Base-by-base conservation (phyloP, 2,888 invertebrate genomes). In the Trisateles emortualis region DNA sequence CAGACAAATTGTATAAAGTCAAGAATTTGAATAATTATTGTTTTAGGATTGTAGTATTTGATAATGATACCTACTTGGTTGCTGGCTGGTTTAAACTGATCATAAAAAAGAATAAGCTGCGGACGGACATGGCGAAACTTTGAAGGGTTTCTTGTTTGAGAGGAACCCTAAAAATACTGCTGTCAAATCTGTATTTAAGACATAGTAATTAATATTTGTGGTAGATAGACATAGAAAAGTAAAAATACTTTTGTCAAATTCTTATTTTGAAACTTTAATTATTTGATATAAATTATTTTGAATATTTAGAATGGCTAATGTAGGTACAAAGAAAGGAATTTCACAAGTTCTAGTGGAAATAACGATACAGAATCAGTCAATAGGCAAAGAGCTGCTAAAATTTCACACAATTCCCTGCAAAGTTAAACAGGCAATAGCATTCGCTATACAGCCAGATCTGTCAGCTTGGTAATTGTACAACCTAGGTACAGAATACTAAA, bases 1-100 rank as follows among this genome's bases (percentile, higher is more conserved):
- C 61, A 73, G 74, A 74, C 71, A 70, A 71, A 71, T 73, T 59
- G 59, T 66, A 62, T 40, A 59, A 57, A 73, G 59, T 64, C 42
- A 42, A 49, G 32, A 59, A 50, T 66, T 61, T 48, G 52, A 61
- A 26, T 26, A 46, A 29, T 19, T 26, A 3, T 10, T 11, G 33
- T 52, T 60, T 64, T 60, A 52, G 11, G 11, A 17, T n/a, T 16
- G 32, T n/a, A 22, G 9, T 5, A 36, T 16, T 14, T 35, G 33
- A 35, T 14, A 35, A 35, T 35, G 5, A 14, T 14, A 26, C 26
- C 8, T 26, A 26, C 8, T 8, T 26, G 3, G 5, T 2, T 22
- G 1, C 4, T 8, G 8, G 9, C 9, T 8, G 26, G 5, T 8
- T 8, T 8, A 26, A 8, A 26, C 3, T 8, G 9, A 26, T 6